Evolutionary conservation across 2,113 vertebrate species (phyloP).

Genomic region (Symphodus melops): DNA sequence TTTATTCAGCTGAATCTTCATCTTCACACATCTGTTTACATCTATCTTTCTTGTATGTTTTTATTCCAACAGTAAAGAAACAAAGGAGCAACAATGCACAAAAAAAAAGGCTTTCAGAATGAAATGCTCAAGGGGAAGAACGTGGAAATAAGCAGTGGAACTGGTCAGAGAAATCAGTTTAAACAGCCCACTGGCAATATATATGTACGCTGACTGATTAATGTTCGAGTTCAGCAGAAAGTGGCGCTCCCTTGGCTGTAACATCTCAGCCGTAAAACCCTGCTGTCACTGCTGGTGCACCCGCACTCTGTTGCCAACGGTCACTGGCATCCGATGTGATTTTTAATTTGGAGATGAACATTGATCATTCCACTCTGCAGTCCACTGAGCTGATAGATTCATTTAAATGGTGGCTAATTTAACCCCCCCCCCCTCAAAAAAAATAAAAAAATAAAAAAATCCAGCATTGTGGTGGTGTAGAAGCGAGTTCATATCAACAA

Average conservation of each 20-base stretch:
- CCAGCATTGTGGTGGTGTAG: slow-evolving; percentile 1
- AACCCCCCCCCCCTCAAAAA: too few relatives aligned
- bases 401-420: slow-evolving; percentile 22
- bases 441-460: too few relatives aligned
- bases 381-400: slow-evolving; percentile 40
- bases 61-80: slow-evolving; percentile 21
- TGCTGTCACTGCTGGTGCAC: slow-evolving; percentile 32
- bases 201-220: slow-evolving; percentile 34
- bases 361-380: slow-evolving; percentile 42
- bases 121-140: neutral
- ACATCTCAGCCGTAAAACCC: slow-evolving; percentile 47
- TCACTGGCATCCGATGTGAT: slow-evolving; percentile 31
- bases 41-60: slow-evolving; percentile 24
- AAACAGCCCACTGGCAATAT: slow-evolving; percentile 36
- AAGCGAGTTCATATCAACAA: neutral
- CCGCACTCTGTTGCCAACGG: slow-evolving; percentile 27
- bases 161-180: slow-evolving; percentile 34
- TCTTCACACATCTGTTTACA: slow-evolving; percentile 9
- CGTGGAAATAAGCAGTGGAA: slow-evolving; percentile 30
- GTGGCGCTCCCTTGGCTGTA: slow-evolving; percentile 11
- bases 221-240: slow-evolving; percentile 34
- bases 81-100: neutral
- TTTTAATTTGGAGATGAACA: slow-evolving; percentile 54
- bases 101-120: slow-evolving; percentile 15
- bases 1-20: slow-evolving; percentile 30